These are phyloP conservation scores for Sclerurus mexicanus DNA, from an alignment of 2,113 vertebrate genomes.

Conservation along the genomic window DNA sequence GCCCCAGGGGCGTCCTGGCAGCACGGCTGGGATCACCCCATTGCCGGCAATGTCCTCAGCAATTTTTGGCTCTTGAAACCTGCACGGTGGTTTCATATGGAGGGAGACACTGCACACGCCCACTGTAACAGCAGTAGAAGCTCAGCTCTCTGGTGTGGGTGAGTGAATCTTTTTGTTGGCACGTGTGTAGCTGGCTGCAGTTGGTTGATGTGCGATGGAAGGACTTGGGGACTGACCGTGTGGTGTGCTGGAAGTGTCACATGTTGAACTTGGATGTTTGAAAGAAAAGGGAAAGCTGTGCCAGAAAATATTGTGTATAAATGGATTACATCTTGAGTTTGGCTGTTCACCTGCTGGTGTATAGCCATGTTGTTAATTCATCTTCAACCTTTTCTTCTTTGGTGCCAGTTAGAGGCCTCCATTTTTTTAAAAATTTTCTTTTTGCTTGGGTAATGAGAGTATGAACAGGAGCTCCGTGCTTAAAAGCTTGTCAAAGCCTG, in stretches of 20 bases:
- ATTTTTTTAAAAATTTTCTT: neutral
- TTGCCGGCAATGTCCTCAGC: neutral
- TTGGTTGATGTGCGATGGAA: neutral
- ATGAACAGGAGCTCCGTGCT: neutral
- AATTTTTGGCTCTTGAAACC: neutral
- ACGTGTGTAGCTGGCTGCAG: neutral
- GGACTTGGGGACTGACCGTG: rapidly evolving
- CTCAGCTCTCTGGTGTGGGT: neutral
- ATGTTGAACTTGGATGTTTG: neutral
- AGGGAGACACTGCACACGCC: neutral
- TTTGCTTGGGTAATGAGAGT: neutral
- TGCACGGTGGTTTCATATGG: neutral
- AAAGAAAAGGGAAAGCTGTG: neutral
- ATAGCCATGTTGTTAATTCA: neutral
- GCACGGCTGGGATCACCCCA: neutral
- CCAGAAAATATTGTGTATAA: neutral
- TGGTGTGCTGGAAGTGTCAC: neutral
- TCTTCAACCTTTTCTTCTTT: neutral
- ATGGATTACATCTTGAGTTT: neutral
- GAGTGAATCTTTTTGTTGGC: neutral
- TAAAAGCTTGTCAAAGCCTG: neutral
- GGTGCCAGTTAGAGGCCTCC: neutral
- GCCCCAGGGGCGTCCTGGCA: rapidly evolving
- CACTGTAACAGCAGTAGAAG: neutral
- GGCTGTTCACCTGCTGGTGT: neutral